Conservation (phyloP, 2,888 invertebrate species). For the Halictus quadricinctus region DNA sequence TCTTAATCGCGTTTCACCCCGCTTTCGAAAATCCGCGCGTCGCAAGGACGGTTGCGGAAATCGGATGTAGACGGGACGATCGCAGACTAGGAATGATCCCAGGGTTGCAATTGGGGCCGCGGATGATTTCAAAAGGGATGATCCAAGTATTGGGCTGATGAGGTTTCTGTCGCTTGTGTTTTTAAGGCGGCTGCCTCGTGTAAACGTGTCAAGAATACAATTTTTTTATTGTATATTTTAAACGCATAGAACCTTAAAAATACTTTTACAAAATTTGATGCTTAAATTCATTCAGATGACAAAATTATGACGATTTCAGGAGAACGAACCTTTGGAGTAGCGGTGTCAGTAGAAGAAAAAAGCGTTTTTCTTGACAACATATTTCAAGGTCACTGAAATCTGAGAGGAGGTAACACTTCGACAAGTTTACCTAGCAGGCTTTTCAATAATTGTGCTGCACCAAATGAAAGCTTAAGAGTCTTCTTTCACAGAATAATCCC, state of each 20-base stretch:
- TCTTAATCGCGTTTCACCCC: constrained; percentile 69
- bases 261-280: too few species aligned
- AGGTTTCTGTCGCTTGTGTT: background rate
- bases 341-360: too few species aligned
- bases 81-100: background rate
- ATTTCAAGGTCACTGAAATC: too few species aligned
- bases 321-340: too few species aligned
- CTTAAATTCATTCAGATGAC: too few species aligned
- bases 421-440: too few species aligned
- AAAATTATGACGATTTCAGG: too few species aligned
- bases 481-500: too few species aligned
- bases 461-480: too few species aligned
- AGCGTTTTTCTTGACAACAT: too few species aligned
- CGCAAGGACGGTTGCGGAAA: constrained; percentile 45
- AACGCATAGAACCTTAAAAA: background rate
- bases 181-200: background rate
- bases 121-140: background rate
- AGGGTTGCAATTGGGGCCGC: background rate
- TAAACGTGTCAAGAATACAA: background rate
- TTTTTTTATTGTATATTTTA: background rate
- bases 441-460: too few species aligned
- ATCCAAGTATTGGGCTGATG: background rate
- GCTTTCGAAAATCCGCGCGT: constrained; percentile 64
- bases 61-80: constrained; percentile 38
- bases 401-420: too few species aligned